Evolutionary conservation across 2,797 vertebrate species (phyloP).

Genomic region (Sphaeramia orbicularis): DNA sequence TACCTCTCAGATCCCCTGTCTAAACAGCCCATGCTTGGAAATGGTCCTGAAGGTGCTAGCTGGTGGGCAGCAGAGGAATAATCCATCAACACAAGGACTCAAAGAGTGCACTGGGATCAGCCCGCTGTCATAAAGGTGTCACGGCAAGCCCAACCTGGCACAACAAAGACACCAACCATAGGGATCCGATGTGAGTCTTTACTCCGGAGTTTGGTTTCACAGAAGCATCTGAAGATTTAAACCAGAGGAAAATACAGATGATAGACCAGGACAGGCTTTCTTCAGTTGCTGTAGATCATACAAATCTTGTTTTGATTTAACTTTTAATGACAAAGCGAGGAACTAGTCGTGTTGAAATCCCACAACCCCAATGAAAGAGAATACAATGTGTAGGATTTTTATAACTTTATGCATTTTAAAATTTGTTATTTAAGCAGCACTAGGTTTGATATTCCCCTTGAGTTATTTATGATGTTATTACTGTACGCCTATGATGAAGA

Average conservation of each 20-base stretch:
- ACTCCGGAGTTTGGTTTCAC: conserved; percentile 32
- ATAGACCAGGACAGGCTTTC: background rate
- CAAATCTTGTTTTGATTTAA: background rate
- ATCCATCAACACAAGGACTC: conserved; percentile 69
- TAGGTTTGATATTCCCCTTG: too few relatives aligned
- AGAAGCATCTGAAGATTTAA: conserved; percentile 34
- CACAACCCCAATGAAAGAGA: too few relatives aligned
- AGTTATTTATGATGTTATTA: background rate
- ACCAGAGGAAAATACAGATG: conserved; percentile 26
- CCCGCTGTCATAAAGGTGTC: conserved; percentile 73
- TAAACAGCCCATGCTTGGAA: conserved; percentile 48
- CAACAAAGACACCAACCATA: conserved; percentile 56
- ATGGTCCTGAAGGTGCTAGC: conserved; percentile 46
- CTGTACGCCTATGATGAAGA: background rate
- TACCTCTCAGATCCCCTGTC: conserved; percentile 42
- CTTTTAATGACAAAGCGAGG: background rate
- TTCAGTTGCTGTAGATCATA: background rate
- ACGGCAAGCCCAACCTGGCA: conserved; percentile 35
- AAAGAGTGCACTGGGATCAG: conserved; percentile 56
- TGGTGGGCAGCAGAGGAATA: conserved; percentile 49
- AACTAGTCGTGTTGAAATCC: too few relatives aligned
- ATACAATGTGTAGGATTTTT: too few relatives aligned
- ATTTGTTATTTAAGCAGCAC: too few relatives aligned
- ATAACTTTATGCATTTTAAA: too few relatives aligned
- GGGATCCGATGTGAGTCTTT: conserved; percentile 22